Conservation (phyloP, 2,113 vertebrate species). For the Dicentrarchus labrax region DNA sequence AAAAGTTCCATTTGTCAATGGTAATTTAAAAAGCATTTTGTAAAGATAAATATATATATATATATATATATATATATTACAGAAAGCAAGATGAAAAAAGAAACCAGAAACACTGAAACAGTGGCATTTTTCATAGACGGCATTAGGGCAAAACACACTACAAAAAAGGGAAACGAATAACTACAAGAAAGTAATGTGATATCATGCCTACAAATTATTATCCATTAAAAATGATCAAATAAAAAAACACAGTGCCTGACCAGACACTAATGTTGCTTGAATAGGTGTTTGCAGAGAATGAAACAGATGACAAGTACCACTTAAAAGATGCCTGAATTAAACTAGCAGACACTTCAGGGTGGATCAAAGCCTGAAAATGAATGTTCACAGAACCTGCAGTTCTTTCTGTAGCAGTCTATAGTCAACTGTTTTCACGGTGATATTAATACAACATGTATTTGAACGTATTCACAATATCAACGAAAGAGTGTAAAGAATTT, state of each 20-base stretch:
- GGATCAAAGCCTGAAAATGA: slow-evolving; percentile 17
- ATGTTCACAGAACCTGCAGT: slow-evolving; percentile 31
- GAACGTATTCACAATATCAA: too few species aligned
- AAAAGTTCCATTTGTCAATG: not conserved
- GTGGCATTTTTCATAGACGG: not conserved
- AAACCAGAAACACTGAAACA: not conserved
- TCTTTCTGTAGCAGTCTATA: too few species aligned
- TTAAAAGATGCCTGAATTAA: slow-evolving; percentile 55
- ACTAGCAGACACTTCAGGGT: slow-evolving; percentile 14
- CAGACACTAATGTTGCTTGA: not conserved
- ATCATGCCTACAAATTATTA: not conserved
- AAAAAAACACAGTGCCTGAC: not conserved
- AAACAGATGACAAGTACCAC: slow-evolving; percentile 51
- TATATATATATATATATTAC: not conserved
- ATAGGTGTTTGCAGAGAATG: slow-evolving; percentile 18
- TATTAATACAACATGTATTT: too few species aligned
- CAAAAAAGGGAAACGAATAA: not conserved
- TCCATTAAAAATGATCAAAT: not conserved
- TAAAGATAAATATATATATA: not conserved
- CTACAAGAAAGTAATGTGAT: too few species aligned
- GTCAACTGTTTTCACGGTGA: too few species aligned
- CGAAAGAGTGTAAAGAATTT: too few species aligned
- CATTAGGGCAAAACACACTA: not conserved
- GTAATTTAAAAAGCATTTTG: not conserved
- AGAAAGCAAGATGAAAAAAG: not conserved